Base-by-base conservation (phyloP, 2,113 vertebrate genomes). In the Lamprologus tigripictilis region DNA sequence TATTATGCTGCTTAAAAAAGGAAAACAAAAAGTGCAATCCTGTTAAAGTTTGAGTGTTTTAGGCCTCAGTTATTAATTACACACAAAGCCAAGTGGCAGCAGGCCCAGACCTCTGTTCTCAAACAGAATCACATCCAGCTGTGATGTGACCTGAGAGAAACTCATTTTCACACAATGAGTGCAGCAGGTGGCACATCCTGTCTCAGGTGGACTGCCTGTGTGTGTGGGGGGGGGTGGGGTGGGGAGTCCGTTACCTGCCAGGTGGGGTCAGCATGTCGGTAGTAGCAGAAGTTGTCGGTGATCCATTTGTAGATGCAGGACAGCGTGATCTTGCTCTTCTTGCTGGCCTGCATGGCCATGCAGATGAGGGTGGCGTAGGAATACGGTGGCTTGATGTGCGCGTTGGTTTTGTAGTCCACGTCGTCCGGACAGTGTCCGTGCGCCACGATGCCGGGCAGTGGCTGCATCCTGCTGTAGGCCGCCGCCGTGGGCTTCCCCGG, bases 221-320 rank as follows among this genome's bases (percentile, higher is more conserved):
- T n/a, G 55, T 58, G 63, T 19, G 78, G 7, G 57, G 6, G 33
- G 8, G 73, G 14, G 42, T 2, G 55, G 3, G 5, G 49, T 3
- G 79, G 23, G 68, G 9, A n/a, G 28, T 42, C 33, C 2, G 7
- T 8, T 83, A 93, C 93, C 98, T 99, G 98, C 98, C 98, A 99
- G 91, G 98, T 99, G 92, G 98, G 98, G 83, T 99, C 98, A 0
- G 98, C 98, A 0, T 99, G 97, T 42, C 97, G 92, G 95, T 98
- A 99, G 95, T 98, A 99, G 96, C 98, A 99, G 97, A 98, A 99
- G 95, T 99, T 99, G 91, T 99, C 98, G 0, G 97, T 99, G 95
- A 99, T 99, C 98, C 98, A 99, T 84, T 97, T 97, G 96, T 99
- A 99, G 97, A 99, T 99, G 95, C 96, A 97, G 2, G 98, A 97